Evolutionary conservation across 64 coral and sea anemone genomes (phyloP).

Genomic region (Platygyra sinensis): DNA sequence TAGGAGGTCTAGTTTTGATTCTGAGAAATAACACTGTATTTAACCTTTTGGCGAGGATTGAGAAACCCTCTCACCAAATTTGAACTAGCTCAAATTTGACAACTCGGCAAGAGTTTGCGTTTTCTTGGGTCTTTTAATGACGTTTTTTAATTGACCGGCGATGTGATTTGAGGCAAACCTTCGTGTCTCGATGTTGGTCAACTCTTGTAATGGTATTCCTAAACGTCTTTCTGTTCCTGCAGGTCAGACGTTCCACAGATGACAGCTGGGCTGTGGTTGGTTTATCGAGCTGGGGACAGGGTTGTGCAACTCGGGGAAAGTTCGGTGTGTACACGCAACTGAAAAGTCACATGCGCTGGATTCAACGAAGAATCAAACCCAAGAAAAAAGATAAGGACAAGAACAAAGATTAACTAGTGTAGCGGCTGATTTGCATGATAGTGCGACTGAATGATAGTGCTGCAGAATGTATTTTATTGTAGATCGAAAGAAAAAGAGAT

Average conservation of each 20-base stretch:
- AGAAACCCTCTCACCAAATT: too few relatives aligned
- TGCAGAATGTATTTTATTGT: background rate
- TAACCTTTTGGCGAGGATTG: too few relatives aligned
- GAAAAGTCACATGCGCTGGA: conserved; percentile 68
- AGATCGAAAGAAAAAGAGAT: too few relatives aligned
- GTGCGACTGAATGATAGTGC: too few relatives aligned
- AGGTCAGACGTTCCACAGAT: conserved; percentile 41
- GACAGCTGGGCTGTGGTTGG: conserved; percentile 73
- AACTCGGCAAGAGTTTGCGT: too few relatives aligned
- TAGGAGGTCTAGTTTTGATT: too few relatives aligned
- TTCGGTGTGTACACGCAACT: conserved; percentile 74
- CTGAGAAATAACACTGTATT: too few relatives aligned
- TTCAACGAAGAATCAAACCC: conserved; percentile 9
- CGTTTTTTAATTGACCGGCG: too few relatives aligned
- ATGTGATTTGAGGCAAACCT: background rate
- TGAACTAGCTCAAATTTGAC: too few relatives aligned
- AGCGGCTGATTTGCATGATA: background rate
- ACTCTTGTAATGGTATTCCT: background rate
- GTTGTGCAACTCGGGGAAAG: conserved; percentile 66
- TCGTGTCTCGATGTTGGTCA: background rate
- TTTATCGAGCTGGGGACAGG: conserved; percentile 73
- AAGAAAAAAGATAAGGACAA: background rate
- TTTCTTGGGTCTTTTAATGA: too few relatives aligned
- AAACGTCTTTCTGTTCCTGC: background rate
- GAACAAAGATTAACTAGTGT: background rate